Conservation (phyloP, 2,797 vertebrate genomes). For the Oceanodroma leucorhoa region DNA sequence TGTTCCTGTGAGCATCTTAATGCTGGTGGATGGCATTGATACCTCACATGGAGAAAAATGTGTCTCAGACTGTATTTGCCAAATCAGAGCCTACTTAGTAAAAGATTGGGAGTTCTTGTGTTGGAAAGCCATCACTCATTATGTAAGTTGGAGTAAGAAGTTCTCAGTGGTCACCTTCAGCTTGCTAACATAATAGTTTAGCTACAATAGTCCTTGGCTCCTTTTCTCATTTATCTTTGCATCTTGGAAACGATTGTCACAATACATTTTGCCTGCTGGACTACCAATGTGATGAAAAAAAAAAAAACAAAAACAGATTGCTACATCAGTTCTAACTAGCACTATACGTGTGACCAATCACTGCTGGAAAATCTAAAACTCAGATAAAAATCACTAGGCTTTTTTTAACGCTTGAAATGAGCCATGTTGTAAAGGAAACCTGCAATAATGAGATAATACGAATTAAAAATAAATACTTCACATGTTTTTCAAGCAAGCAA, state of each 20-base stretch:
- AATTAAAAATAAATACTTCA: conserved; percentile 80
- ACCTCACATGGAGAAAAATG: background rate
- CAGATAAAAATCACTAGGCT: conserved; percentile 75
- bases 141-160: background rate
- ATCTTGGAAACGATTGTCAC: conserved; percentile 21
- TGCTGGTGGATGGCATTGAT: background rate
- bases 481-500: conserved; percentile 69
- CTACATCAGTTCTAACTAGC: conserved; percentile 55
- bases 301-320: conserved; percentile 62
- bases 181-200: background rate
- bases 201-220: background rate
- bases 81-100: background rate
- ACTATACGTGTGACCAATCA: conserved; percentile 48
- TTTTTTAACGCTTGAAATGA: conserved; percentile 71
- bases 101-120: background rate
- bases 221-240: conserved; percentile 45
- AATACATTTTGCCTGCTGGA: conserved; percentile 57
- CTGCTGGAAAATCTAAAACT: conserved; percentile 73
- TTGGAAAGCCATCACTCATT: background rate
- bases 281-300: conserved; percentile 55
- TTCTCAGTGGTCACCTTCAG: background rate
- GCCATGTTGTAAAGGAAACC: conserved; percentile 77
- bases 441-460: conserved; percentile 78
- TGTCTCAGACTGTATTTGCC: background rate
- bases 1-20: background rate